phyloP scores from a whole-genome alignment of 2,888 invertebrate species.

The Seira musarum region DNA sequence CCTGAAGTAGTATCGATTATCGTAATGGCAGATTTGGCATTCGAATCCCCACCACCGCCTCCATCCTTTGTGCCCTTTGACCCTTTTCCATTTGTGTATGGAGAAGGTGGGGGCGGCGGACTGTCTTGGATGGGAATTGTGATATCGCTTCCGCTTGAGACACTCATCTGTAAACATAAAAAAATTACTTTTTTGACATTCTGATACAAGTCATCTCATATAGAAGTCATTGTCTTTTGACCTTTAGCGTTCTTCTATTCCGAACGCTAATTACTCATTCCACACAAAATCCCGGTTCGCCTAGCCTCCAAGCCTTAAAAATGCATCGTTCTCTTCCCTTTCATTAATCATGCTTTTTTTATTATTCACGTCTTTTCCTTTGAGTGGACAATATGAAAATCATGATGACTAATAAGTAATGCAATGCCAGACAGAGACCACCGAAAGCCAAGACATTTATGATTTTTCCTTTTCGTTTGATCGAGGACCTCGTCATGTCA shows the following conservation, averaged over 20 bases:
- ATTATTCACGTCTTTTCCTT: neutral
- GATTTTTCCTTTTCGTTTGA: neutral
- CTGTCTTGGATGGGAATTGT: conserved; percentile 68
- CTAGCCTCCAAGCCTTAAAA: conserved; percentile 13
- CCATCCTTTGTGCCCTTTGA: conserved; percentile 30
- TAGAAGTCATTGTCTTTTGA: neutral
- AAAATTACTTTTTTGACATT: conserved; percentile 23
- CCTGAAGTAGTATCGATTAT: conserved; percentile 36
- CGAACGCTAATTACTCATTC: neutral
- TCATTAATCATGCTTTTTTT: neutral
- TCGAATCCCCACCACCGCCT: conserved; percentile 14
- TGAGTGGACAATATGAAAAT: neutral
- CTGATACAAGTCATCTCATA: neutral
- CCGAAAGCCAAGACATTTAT: neutral
- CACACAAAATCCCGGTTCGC: conserved; percentile 22
- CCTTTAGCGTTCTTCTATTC: neutral
- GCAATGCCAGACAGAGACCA: no score
- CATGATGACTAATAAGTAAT: neutral
- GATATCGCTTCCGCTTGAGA: conserved; percentile 69
- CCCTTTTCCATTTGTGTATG: conserved; percentile 54
- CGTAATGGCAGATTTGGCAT: conserved; percentile 23
- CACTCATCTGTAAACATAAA: conserved; percentile 64
- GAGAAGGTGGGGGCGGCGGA: conserved; percentile 67
- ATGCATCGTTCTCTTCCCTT: conserved; percentile 14
- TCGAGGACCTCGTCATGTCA: neutral